phyloP scores from a whole-genome alignment of 2,888 invertebrate species.

The Zygaena filipendulae region DNA sequence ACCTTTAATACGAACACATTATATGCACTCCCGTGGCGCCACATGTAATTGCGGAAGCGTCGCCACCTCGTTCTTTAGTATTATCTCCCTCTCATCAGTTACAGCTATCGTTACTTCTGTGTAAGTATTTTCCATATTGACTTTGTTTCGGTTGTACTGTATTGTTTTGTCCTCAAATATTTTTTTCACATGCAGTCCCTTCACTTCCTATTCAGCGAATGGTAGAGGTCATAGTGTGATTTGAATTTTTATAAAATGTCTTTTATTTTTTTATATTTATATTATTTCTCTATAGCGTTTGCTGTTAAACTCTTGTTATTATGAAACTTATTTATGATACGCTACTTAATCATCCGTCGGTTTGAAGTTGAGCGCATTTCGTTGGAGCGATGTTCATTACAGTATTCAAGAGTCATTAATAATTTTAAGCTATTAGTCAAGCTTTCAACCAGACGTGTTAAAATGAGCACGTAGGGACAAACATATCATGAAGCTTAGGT shows the following conservation, averaged over 20 bases:
- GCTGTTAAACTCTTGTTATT: too few relatives aligned
- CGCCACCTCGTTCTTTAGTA: conserved; percentile 1
- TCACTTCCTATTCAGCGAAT: background rate
- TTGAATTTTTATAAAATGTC: too few relatives aligned
- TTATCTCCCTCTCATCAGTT: conserved; percentile 27
- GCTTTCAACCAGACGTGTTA: conserved; percentile 18
- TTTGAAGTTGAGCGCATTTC: too few relatives aligned
- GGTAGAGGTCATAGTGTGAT: too few relatives aligned
- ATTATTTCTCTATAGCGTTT: background rate
- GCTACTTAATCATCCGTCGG: too few relatives aligned
- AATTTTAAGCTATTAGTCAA: conserved; percentile 24
- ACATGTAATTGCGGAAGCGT: conserved; percentile 44
- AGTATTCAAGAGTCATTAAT: background rate
- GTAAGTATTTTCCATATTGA: conserved; percentile 18
- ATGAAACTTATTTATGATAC: too few relatives aligned
- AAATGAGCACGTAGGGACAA: conserved; percentile 7
- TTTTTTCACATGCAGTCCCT: conserved; percentile 1
- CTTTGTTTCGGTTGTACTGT: conserved; percentile 21
- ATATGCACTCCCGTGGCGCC: conserved; percentile 36
- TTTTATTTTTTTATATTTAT: background rate
- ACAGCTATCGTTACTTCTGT: conserved; percentile 18
- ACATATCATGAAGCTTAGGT: conserved; percentile 22
- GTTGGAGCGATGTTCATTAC: too few relatives aligned
- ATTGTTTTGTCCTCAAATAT: conserved; percentile 16
- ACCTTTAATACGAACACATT: conserved; percentile 46